Evolutionary conservation across 1,140 invertebrate genomes (phyloP), one percentile per base, ranked within the genome.

Genomic region (Plodia interpunctella): DNA sequence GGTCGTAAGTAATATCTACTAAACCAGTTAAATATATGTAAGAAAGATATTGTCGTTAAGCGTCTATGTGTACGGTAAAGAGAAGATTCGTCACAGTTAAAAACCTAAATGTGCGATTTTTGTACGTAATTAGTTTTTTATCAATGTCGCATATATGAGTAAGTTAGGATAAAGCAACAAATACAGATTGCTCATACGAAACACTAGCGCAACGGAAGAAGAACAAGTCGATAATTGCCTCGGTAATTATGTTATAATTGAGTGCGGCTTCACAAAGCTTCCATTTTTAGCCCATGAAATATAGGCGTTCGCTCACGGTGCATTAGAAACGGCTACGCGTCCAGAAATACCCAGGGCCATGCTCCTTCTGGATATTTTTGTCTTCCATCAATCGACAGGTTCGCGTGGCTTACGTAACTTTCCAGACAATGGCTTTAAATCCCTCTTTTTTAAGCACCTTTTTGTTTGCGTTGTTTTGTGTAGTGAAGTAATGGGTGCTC

Each of bases 361-460:
- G 57, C 72, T 25, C 21, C 59, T 62, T 62, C 51, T 55, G n/a
- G 67, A 44, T 80, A 80, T 80, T 80, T 80, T 70, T 66, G 66
- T 68, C 65, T 58, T 35, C 18, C 57, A 53, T 70, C 66, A 59
- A 75, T 78, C 74, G 76, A 70, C 76, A 78, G 73, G 70, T 78
- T 72, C 66, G 59, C 59, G 61, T 64, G 59, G 62, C 53, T 32
- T 4, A 57, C 59, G 61, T 59, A 63, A 53, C 49, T 28, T 62
- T 65, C 25, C 35, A 50, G 54, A 49, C 30, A 59, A 60, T 57
- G 11, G 20, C 20, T 44, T 44, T 44, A 15, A 15, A 20, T 56
- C 13, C 35, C 53, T 20, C 17, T 51, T 67, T 67, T 58, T 50
- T 53, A 52, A 21, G 30, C 56, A 57, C 59, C 58, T 49, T 51